Evolutionary conservation across 2,888 invertebrate genomes (phyloP).

Genomic region (Troides helena): DNA sequence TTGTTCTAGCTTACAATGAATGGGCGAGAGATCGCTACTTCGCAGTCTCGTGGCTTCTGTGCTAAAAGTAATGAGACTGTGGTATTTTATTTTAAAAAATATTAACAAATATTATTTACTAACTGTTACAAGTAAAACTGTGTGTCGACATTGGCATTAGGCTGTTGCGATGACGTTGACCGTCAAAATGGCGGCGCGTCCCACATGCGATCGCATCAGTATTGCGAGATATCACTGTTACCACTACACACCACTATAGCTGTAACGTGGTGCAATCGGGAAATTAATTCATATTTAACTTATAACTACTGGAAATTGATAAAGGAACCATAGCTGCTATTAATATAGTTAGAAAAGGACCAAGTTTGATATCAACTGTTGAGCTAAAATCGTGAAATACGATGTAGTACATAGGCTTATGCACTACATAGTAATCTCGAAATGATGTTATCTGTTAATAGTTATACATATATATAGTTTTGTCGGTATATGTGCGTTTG

Average conservation of each 20-base stretch:
- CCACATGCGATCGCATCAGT: slow-evolving; percentile 11
- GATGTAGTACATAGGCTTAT: too few species aligned
- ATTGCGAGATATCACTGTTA: slow-evolving; percentile 27
- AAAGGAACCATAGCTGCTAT: neutral
- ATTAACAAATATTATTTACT: neutral
- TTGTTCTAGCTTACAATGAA: neutral
- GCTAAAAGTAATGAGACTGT: neutral
- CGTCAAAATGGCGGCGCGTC: slow-evolving; percentile 16
- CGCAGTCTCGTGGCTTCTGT: neutral
- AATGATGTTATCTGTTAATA: too few species aligned
- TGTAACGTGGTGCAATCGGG: slow-evolving; percentile 22
- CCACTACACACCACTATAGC: slow-evolving; percentile 5
- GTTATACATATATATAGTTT: too few species aligned
- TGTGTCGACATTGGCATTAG: neutral
- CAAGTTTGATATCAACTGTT: too few species aligned
- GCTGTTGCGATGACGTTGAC: slow-evolving; percentile 15
- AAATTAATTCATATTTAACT: slow-evolving; percentile 34
- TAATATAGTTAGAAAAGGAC: too few species aligned
- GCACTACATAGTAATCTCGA: too few species aligned
- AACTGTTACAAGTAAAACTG: neutral
- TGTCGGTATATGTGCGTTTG: too few species aligned
- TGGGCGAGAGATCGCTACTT: neutral
- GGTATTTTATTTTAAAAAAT: too few species aligned
- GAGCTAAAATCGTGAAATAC: too few species aligned
- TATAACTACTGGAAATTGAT: neutral